Base-by-base conservation (phyloP, 2,113 vertebrate genomes). In the Phylloscopus trochilus region DNA sequence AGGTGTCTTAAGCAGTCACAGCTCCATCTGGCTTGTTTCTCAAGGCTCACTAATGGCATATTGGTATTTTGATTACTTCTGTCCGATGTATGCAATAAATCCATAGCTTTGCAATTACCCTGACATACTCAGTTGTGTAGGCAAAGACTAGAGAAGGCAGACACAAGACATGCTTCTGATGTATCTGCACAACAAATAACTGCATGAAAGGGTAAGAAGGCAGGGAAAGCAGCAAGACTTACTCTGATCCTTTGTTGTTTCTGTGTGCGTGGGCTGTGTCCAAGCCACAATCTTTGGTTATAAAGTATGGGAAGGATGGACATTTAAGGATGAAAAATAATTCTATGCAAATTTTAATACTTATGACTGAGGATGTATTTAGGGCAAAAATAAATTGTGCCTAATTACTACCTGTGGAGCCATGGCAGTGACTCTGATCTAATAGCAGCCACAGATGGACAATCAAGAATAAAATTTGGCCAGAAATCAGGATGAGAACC, bases 311-410 rank as follows among this genome's bases (percentile, higher is more conserved):
- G 44, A 58, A 72, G 14, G 95, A 85, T 9, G 83, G 43, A 52
- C 33, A 63, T 78, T 94, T 74, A 53, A 68, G 76, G 68, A 89
- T 64, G 43, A 94, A 97, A 96, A 58, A 83, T 11, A 1, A 80
- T 77, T 90, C 58, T 24, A 21, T 39, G 44, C 20, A 87, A 85
- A 88, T 72, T 89, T 75, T 92, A 52, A 64, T 19, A 55, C 66
- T 93, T 74, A 80, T 87, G 68, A 75, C 62, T 96, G 67, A 70
- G 19, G 52, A 77, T 55, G 56, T 74, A 82, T 85, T 74, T 80
- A 73, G 35, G 28, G 75, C 47, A 87, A 93, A 96, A 92, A 55
- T 81, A 49, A 97, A 93, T 66, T 24, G 16, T 74, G 53, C 53
- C 43, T 89, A 64, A 84, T 92, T 85, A 66, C 26, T 82, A 85